Evolutionary conservation across 1,140 invertebrate species (phyloP).

Genomic region (Zeugodacus cucurbitae): DNA sequence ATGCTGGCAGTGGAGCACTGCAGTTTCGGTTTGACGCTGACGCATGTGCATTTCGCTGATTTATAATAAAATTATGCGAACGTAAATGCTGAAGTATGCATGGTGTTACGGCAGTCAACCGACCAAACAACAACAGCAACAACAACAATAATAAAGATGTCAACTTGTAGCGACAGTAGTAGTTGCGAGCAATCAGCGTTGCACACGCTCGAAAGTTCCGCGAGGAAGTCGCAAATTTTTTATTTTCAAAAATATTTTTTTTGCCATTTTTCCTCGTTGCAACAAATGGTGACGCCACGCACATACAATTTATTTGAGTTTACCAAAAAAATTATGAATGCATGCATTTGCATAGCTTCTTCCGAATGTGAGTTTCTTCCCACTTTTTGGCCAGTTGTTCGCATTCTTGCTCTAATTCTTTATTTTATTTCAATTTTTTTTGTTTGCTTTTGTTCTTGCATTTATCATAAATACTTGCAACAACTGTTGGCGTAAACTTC

Average conservation of each 20-base stretch:
- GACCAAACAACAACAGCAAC: neutral
- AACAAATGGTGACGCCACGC: conserved; percentile 5
- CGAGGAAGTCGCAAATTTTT: neutral
- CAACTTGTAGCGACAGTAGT: neutral
- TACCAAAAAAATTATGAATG: neutral
- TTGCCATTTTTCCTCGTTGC: neutral
- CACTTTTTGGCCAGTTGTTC: neutral
- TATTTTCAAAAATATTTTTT: neutral
- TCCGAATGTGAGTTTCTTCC: neutral
- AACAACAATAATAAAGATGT: neutral
- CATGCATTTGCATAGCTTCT: neutral
- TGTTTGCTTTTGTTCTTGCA: neutral
- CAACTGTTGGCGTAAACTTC: conserved; percentile 25
- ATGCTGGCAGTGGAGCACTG: neutral
- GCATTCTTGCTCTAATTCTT: neutral
- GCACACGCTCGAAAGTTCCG: neutral
- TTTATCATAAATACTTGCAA: conserved; percentile 33
- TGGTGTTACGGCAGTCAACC: neutral
- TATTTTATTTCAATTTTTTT: neutral
- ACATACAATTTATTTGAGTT: conserved; percentile 20
- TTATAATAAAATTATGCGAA: conserved; percentile 36
- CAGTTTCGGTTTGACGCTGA: conserved; percentile 22
- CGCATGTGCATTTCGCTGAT: conserved; percentile 34
- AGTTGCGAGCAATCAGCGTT: neutral
- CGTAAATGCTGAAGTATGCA: neutral